Conservation (phyloP, 2,113 vertebrate genomes). For the Crocuta crocuta region DNA sequence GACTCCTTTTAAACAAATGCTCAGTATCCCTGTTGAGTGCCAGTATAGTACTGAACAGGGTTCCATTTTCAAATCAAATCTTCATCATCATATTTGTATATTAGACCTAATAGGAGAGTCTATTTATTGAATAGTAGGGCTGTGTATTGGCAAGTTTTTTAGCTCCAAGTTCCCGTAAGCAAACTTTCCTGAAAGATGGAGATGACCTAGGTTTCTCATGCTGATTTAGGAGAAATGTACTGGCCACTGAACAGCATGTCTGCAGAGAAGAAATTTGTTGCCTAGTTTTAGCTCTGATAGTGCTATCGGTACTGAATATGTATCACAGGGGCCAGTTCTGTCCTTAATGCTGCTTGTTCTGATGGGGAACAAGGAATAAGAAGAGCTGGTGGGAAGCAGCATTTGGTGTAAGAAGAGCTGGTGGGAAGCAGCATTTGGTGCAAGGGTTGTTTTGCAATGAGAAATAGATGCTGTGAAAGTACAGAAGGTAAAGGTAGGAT, state of each 20-base stretch:
- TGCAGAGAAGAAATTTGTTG: slow-evolving; percentile 9
- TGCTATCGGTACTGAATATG: background rate
- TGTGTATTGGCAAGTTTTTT: slow-evolving; percentile 73
- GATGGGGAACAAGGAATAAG: background rate
- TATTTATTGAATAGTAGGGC: slow-evolving; percentile 67
- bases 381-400: slow-evolving; percentile 34
- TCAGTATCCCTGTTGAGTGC: slow-evolving; percentile 54
- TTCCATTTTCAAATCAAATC: slow-evolving; percentile 70
- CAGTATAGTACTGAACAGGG: slow-evolving; percentile 25
- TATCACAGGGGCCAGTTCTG: background rate
- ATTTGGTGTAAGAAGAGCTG: background rate
- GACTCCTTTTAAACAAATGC: slow-evolving; percentile 81
- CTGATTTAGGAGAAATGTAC: background rate
- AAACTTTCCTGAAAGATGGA: background rate
- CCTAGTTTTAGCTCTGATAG: background rate
- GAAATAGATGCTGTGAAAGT: slow-evolving; percentile 63
- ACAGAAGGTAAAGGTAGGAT: slow-evolving; percentile 47
- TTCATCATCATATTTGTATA: slow-evolving; percentile 68
- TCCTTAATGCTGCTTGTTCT: slow-evolving; percentile 13
- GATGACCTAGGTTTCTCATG: background rate
- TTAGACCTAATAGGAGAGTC: slow-evolving; percentile 73
- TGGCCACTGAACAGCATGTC: slow-evolving; percentile 10
- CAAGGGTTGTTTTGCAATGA: slow-evolving; percentile 18
- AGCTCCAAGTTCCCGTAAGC: slow-evolving; percentile 9
- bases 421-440: slow-evolving; percentile 13